phyloP scores from a whole-genome alignment of 1,140 invertebrate species.

The Sitophilus oryzae region DNA sequence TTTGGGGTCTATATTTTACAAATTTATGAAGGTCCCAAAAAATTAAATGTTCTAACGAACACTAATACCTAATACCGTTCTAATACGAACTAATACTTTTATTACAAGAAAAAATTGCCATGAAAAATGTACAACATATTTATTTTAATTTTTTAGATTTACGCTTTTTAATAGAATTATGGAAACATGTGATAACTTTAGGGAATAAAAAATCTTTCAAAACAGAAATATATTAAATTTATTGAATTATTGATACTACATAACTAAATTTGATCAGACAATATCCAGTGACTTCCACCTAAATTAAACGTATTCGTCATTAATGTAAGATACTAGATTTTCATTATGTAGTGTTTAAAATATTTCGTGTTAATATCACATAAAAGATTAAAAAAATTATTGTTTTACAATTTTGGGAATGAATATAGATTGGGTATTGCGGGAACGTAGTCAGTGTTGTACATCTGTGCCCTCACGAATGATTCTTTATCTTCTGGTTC shows the following conservation, averaged over 20 bases:
- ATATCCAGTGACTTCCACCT: background rate
- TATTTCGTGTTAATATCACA: background rate
- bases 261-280: background rate
- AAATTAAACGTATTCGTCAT: too few species aligned
- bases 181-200: too few species aligned
- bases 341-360: background rate
- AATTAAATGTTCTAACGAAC: too few species aligned
- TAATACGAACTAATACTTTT: too few species aligned
- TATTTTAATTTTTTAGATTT: too few species aligned
- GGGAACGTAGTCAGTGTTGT: slow-evolving; percentile 64
- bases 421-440: slow-evolving; percentile 61
- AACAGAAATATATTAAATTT: background rate
- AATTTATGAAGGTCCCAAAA: too few species aligned
- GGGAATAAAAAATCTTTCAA: too few species aligned
- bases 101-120: too few species aligned
- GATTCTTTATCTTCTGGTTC: slow-evolving; percentile 67
- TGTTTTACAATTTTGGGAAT: slow-evolving; percentile 52
- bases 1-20: too few species aligned
- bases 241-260: background rate
- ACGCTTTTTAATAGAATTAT: too few species aligned
- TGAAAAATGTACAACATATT: too few species aligned
- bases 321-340: background rate
- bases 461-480: slow-evolving; percentile 77
- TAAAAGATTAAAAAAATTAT: background rate
- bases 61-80: too few species aligned